Base-by-base conservation (phyloP, 2,113 vertebrate genomes). In the Stigmatopora nigra region DNA sequence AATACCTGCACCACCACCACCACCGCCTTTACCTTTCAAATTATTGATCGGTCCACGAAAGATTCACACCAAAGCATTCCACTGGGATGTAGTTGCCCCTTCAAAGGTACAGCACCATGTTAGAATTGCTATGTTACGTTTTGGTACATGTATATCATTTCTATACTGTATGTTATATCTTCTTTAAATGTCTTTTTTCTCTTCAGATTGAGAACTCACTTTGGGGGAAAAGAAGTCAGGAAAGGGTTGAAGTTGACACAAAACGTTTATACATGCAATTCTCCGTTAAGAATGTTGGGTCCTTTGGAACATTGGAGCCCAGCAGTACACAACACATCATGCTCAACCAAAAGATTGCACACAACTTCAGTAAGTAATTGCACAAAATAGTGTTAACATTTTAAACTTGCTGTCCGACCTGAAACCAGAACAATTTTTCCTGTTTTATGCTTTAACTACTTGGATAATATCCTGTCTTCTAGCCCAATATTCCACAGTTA, bases 181-280 rank as follows among this genome's bases (percentile, higher is more conserved):
- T 56, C 38, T 14, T 6, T 65, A 46, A 77, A 67, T 69, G 63
- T 7, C 76, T 78, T 82, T 19, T 77, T 68, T 78, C 67, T 83
- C 80, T 77, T 72, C 86, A 92, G 92, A 88, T 94, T 69, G 86
- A 76, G 11, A 93, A 92, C 70, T 92, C 92, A 16, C 64, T 92
- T 65, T 92, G 91, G 93, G 78, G 17, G 17, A 78, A 79, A 67
- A 75, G 85, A 36, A 76, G 64, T 0, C 17, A 2, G 41, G 14
- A 58, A 71, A 88, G 72, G 82, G 84, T 77, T 31, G 85, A 81
- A 76, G 75, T 91, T 4, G 70, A 90, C 44, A 82, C 78, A 0
- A 49, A 69, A 1, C 88, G 88, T 65, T 80, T 92, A 13, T 68
- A 55, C 0, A 80, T 89, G 60, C 89, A 91, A 73, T 92, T 92